phyloP scores from a whole-genome alignment of 2,888 invertebrate species.

The Callyntrura guangdongensis region DNA sequence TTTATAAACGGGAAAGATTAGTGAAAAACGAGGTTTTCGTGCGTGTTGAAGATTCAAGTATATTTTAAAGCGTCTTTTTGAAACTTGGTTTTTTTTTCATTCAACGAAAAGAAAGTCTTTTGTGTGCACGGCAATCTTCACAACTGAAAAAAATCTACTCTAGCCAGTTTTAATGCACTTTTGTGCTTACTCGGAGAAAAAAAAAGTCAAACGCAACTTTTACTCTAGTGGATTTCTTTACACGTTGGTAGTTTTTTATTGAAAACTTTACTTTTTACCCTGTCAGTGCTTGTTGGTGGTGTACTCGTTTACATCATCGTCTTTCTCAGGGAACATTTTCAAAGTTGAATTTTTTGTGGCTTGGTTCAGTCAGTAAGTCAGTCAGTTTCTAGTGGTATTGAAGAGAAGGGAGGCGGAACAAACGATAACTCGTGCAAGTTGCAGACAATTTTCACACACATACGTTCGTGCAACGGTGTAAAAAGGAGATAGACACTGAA shows the following conservation, averaged over 20 bases:
- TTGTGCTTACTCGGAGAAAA: conserved; percentile 51
- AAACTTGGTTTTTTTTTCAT: conserved; percentile 24
- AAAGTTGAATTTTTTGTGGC: conserved; percentile 22
- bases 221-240: conserved; percentile 28
- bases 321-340: conserved; percentile 18
- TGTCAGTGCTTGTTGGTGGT: neutral
- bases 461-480: neutral
- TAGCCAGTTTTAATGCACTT: conserved; percentile 50
- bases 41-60: conserved; percentile 36
- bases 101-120: conserved; percentile 23
- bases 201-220: conserved; percentile 31
- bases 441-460: conserved; percentile 38
- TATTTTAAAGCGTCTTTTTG: neutral
- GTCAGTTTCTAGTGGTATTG: conserved; percentile 54
- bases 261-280: conserved; percentile 19
- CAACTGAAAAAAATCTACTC: conserved; percentile 2
- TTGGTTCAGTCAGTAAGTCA: conserved; percentile 46
- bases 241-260: conserved; percentile 4
- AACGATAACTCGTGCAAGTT: conserved; percentile 40
- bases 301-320: neutral
- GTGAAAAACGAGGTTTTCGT: conserved; percentile 49
- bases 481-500: neutral
- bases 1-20: conserved; percentile 49
- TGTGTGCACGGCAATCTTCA: conserved; percentile 35
- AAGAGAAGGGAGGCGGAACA: conserved; percentile 42